phyloP scores from a whole-genome alignment of 2,888 invertebrate genomes.

The Apotomis turbidana region DNA sequence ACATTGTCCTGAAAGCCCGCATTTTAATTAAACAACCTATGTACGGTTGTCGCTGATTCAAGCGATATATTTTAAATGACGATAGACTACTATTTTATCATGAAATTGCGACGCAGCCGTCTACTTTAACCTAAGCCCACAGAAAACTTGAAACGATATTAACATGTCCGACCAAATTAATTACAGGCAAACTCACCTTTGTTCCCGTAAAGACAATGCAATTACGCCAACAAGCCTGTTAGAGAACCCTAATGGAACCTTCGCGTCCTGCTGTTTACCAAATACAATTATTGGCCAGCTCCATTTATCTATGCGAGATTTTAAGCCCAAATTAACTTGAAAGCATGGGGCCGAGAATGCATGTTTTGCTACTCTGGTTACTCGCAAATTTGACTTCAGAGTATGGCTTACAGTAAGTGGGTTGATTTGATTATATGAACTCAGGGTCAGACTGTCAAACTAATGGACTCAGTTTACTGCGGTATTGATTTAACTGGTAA shows the following conservation, averaged over 20 bases:
- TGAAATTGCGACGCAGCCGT: not conserved
- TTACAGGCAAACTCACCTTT: conserved; percentile 66
- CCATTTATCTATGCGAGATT: conserved; percentile 82
- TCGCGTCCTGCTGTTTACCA: conserved; percentile 67
- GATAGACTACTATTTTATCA: no score
- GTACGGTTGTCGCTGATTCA: no score
- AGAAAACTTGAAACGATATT: conserved; percentile 37
- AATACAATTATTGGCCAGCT: conserved; percentile 78
- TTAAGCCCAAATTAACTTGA: conserved; percentile 78
- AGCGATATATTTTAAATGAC: no score
- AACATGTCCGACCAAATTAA: conserved; percentile 48
- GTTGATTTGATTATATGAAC: conserved; percentile 25
- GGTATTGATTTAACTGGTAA: conserved; percentile 8
- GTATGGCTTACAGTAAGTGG: conserved; percentile 16
- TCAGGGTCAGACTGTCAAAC: conserved; percentile 13
- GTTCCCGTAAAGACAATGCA: conserved; percentile 64
- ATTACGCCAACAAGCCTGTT: conserved; percentile 67
- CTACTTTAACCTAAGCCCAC: conserved; percentile 7
- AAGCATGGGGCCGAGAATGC: conserved; percentile 67
- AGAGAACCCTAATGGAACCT: conserved; percentile 67
- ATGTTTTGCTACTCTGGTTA: conserved; percentile 35
- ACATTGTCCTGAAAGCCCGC: no score
- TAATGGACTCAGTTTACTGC: conserved; percentile 23
- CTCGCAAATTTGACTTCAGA: conserved; percentile 13
- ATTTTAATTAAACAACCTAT: no score